Evolutionary conservation across 2,797 vertebrate genomes (phyloP).

Genomic region (Ctenosaura bakeri): DNA sequence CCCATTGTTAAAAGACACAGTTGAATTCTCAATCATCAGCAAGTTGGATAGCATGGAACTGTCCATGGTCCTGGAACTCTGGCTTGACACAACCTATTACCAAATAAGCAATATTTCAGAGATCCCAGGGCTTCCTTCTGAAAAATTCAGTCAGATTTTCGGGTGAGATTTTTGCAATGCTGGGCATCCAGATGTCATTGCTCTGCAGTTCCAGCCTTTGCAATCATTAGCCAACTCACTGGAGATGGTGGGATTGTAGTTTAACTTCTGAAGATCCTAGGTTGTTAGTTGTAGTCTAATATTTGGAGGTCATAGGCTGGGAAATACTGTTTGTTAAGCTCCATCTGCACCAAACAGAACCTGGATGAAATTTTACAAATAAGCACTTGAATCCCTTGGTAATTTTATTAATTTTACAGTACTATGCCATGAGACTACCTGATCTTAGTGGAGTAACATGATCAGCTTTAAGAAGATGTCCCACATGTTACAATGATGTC

Average conservation of each 20-base stretch:
- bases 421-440: neutral
- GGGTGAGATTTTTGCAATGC: too few species aligned
- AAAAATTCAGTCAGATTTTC: neutral
- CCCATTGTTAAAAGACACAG: neutral
- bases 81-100: neutral
- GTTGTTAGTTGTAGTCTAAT: neutral
- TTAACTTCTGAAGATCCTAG: too few species aligned
- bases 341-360: neutral
- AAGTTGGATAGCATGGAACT: neutral
- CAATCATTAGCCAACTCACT: too few species aligned
- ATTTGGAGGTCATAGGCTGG: neutral
- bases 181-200: too few species aligned
- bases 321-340: neutral
- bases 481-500: neutral
- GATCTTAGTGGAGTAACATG: neutral
- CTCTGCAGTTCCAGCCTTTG: too few species aligned
- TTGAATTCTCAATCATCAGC: neutral
- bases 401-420: neutral
- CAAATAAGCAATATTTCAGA: neutral
- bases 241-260: neutral
- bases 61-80: neutral
- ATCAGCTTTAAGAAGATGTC: neutral
- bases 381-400: neutral
- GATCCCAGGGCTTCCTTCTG: neutral
- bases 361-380: neutral